A percentile compares a stretch with the other conserved stretches of the same genome.
Conservation (phyloP, 2,113 vertebrate species). For the Apaloderma vittatum region DNA sequence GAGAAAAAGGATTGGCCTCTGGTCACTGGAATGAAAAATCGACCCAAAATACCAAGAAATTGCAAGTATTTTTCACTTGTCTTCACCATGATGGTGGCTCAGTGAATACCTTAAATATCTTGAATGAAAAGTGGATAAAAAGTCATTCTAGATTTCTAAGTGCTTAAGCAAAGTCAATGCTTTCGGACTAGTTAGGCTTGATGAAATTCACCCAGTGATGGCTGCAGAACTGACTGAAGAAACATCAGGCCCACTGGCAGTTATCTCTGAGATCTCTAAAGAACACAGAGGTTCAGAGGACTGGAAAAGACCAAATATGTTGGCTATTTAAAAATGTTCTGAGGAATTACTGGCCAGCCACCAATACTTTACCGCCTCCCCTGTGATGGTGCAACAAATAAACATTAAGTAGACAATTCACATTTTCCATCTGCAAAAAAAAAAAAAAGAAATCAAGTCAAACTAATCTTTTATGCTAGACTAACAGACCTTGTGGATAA, state of each 20-base stretch:
- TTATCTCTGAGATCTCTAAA: background rate
- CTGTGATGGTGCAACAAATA: background rate
- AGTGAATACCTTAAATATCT: background rate
- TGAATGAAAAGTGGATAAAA: background rate
- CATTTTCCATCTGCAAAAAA: background rate
- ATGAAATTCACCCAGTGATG: background rate
- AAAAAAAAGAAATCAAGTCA: background rate
- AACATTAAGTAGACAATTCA: background rate
- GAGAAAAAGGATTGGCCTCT: background rate
- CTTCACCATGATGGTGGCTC: background rate
- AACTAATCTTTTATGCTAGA: background rate
- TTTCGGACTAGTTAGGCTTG: background rate
- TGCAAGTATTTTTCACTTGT: background rate
- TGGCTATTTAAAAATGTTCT: background rate
- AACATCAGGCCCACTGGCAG: background rate
- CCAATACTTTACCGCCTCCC: background rate
- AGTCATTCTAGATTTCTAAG: background rate
- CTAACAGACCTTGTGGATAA: background rate
- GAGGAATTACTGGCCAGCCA: background rate
- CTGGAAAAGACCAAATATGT: background rate
- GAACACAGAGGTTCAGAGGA: background rate
- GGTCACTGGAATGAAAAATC: background rate
- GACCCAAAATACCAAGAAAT: background rate
- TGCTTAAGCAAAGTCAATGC: background rate
- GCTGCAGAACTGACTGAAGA: background rate